Base-by-base conservation (phyloP, 2,888 invertebrate species). In the Agrotis segetum region DNA sequence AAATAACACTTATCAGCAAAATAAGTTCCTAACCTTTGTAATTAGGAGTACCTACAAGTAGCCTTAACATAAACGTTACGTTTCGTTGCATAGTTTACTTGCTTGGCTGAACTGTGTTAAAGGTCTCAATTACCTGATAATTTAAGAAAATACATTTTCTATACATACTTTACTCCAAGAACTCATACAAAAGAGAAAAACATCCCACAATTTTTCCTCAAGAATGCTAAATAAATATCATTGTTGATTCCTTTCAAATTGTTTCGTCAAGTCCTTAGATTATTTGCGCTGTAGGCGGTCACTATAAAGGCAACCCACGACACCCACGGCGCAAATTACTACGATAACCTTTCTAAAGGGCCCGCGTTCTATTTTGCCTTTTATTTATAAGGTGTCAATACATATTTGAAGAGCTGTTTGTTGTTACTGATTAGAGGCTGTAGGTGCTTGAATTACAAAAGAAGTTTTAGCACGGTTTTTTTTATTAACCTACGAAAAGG, bases 281-380 rank as follows among this genome's bases (percentile, higher is more conserved):
- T 52, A n/a, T 62, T 17, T 29, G 14, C 2, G 17, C 61, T 40
- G 80, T 49, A 21, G 63, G 73, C 60, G 64, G 49, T 46, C 34
- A 5, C 29, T 53, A 53, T 60, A 52, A 62, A 62, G 40, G 71
- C 14, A n/a, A n/a, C n/a, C n/a, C n/a, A n/a, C 7, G 1, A 44
- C 74, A 53, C 80, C 74, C 62, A 59, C 53, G 53, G 19, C 14
- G 44, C 62, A 59, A 66, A 74, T 73, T 58, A 50, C 60, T 29
- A 6, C 1, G 40, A 68, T 50, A 62, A 75, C 59, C 68, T 68
- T 68, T 63, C 21, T 46, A 47, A 60, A 53, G 24, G 44, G 44
- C 11, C 21, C 21, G 24, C 2, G 17, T 65, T 56, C 1, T 44
- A 62, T 9, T 49, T 4, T 6, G 16, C 14, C 7, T 19, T 55